A percentile compares a stretch with the other conserved stretches of the same genome.
phyloP scores from a whole-genome alignment of 1,140 invertebrate species.

The Popillia japonica region DNA sequence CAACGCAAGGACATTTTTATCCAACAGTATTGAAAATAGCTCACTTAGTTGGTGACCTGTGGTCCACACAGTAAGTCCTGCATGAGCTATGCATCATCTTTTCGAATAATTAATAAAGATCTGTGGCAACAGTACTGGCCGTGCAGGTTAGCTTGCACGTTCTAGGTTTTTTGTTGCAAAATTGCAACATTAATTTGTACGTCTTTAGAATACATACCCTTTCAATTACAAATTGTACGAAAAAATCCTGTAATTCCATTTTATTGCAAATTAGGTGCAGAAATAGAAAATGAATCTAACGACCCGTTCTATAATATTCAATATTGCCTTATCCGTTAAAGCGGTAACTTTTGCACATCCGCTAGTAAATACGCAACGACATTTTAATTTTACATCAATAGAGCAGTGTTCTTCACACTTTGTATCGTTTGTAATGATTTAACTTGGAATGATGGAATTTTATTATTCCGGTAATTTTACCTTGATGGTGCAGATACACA shows the following conservation, averaged over 20 bases:
- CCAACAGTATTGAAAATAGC: no score
- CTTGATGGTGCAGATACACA: neutral
- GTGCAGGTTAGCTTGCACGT: no score
- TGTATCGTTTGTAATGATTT: neutral
- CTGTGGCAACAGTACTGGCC: no score
- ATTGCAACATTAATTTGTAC: no score
- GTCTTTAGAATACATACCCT: no score
- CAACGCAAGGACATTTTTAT: no score
- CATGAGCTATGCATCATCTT: no score
- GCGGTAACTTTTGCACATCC: neutral
- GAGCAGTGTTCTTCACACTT: neutral
- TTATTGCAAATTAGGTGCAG: neutral
- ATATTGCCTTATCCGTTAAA: neutral
- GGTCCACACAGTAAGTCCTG: no score
- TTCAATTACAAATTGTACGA: no score
- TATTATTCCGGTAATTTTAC: conserved; percentile 1
- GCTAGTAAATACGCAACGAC: neutral
- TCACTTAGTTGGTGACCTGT: no score
- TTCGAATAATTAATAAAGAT: no score
- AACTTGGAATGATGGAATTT: neutral
- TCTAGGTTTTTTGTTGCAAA: no score
- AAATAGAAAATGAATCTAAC: neutral
- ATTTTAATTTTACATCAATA: neutral
- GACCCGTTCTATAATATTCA: neutral
- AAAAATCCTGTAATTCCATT: neutral